These are phyloP conservation scores for Cervus canadensis DNA, from an alignment of 2,113 vertebrate genomes.

Conservation along the genomic window DNA sequence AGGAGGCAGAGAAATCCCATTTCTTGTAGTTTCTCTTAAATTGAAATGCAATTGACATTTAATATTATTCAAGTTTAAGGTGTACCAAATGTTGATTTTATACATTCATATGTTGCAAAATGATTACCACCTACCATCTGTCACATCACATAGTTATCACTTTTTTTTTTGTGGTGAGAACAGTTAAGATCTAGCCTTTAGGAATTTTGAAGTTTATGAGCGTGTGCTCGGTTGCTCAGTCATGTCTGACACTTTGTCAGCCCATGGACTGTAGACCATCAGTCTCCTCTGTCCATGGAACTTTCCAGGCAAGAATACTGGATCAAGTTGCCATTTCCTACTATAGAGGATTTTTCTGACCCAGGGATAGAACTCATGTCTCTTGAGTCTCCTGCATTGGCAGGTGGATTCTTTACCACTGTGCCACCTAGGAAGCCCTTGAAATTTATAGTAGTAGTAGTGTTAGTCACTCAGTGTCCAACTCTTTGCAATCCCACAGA, in stretches of 20 bases:
- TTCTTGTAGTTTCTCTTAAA: not conserved
- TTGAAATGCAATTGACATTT: not conserved
- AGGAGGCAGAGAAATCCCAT: not conserved
- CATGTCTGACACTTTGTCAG: not conserved
- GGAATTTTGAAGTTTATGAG: not conserved
- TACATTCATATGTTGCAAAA: not conserved
- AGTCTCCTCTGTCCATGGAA: not conserved
- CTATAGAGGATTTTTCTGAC: not conserved
- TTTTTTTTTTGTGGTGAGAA: not conserved
- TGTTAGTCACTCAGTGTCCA: too few relatives aligned
- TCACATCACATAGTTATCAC: not conserved
- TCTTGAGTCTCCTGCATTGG: not conserved
- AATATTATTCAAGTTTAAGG: not conserved
- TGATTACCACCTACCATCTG: not conserved
- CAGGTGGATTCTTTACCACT: not conserved
- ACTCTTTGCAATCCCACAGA: too few relatives aligned
- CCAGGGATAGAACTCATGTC: not conserved
- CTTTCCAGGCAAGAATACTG: not conserved
- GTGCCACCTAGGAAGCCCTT: not conserved
- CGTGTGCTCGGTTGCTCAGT: not conserved
- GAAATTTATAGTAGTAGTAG: not conserved
- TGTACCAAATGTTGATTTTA: not conserved
- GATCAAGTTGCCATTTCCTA: not conserved
- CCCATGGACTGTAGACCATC: not conserved
- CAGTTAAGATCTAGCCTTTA: not conserved